phyloP scores from a whole-genome alignment of 2,888 invertebrate genomes.

The Cantharis rufa region DNA sequence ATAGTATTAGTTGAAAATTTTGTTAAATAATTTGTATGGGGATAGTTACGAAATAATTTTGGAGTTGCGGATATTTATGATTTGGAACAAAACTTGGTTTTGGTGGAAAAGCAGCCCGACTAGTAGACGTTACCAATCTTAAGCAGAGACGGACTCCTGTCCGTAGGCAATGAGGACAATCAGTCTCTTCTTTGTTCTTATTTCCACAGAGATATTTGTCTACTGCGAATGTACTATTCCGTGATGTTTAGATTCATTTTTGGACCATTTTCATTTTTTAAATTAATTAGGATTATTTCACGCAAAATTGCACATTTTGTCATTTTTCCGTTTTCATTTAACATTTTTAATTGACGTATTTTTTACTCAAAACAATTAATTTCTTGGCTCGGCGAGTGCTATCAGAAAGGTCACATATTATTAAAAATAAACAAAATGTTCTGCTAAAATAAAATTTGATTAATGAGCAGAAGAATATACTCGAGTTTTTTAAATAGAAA shows the following conservation, averaged over 20 bases:
- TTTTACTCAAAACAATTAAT: not conserved
- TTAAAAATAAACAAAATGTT: not conserved
- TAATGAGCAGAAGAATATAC: not conserved
- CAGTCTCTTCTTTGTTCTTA: slow-evolving; percentile 53
- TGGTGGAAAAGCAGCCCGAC: slow-evolving; percentile 42
- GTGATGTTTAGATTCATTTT: slow-evolving; percentile 47
- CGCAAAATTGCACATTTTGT: not conserved
- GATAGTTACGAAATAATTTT: not conserved
- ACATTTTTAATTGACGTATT: not conserved
- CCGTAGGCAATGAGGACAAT: slow-evolving; percentile 55
- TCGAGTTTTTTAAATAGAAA: no score
- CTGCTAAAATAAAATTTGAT: not conserved
- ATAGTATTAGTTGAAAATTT: not conserved
- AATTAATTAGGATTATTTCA: slow-evolving; percentile 41
- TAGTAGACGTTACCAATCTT: slow-evolving; percentile 44
- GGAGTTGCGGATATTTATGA: not conserved
- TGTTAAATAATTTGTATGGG: not conserved
- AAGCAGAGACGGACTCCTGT: slow-evolving; percentile 52
- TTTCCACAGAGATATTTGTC: slow-evolving; percentile 52
- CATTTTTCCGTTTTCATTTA: not conserved
- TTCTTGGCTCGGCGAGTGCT: not conserved
- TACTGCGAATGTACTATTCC: slow-evolving; percentile 45
- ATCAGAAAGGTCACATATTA: not conserved
- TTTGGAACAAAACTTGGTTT: not conserved
- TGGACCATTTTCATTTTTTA: slow-evolving; percentile 40